Evolutionary conservation across 2,797 vertebrate species (phyloP).

Genomic region (Peromyscus eremicus): DNA sequence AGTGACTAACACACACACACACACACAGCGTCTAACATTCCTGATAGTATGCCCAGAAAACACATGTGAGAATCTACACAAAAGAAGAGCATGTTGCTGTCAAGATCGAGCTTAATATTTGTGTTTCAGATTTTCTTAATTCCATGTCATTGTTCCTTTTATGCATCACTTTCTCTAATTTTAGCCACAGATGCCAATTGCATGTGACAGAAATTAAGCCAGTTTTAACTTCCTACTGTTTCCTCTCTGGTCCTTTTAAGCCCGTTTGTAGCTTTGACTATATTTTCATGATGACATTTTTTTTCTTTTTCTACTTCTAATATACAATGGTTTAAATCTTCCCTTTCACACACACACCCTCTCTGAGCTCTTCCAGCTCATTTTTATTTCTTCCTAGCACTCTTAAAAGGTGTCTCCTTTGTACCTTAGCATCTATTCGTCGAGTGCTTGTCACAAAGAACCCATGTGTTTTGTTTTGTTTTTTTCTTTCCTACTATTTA

Average conservation of each 20-base stretch:
- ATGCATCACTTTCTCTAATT: background rate
- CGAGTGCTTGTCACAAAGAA: background rate
- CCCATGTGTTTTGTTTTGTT: background rate
- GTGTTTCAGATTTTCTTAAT: background rate
- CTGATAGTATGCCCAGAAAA: background rate
- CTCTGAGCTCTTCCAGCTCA: background rate
- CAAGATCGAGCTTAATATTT: background rate
- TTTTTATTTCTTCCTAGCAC: background rate
- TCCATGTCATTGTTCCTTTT: background rate
- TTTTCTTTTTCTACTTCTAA: background rate
- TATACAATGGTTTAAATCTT: background rate
- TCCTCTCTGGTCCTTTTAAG: background rate
- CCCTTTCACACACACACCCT: background rate
- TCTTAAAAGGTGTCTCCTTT: background rate
- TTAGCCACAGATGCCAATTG: background rate
- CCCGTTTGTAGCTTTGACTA: background rate
- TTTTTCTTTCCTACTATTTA: background rate
- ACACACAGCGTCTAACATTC: background rate
- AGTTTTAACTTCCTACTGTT: background rate
- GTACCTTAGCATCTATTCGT: background rate
- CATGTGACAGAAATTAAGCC: background rate
- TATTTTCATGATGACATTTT: background rate
- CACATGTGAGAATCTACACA: background rate
- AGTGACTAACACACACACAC: too few species aligned
- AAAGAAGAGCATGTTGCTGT: background rate